These are phyloP conservation scores for Pammene aurita DNA, from an alignment of 2,888 invertebrate genomes.

Conservation along the genomic window DNA sequence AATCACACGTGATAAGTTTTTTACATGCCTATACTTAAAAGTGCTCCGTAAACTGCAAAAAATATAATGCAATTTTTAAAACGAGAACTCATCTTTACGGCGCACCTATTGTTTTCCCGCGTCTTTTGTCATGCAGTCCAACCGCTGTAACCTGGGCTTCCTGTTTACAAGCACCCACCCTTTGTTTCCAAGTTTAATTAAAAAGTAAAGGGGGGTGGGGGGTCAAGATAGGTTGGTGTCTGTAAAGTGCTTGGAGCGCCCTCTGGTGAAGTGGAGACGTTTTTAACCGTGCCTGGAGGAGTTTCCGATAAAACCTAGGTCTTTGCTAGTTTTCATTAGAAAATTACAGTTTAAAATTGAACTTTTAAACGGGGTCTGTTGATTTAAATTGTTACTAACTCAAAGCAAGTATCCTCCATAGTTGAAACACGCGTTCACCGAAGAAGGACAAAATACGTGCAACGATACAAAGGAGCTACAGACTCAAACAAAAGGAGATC, in stretches of 20 bases:
- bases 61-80: slow-evolving; percentile 51
- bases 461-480: no score
- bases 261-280: slow-evolving; percentile 57
- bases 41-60: slow-evolving; percentile 46
- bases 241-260: slow-evolving; percentile 56
- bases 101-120: slow-evolving; percentile 62
- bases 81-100: slow-evolving; percentile 56
- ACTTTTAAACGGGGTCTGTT: not conserved
- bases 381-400: not conserved
- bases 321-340: slow-evolving; percentile 58
- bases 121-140: slow-evolving; percentile 62
- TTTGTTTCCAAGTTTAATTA: slow-evolving; percentile 49
- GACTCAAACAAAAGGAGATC: no score
- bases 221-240: slow-evolving; percentile 52
- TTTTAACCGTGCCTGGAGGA: slow-evolving; percentile 61
- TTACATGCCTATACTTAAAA: not conserved
- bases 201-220: slow-evolving; percentile 44
- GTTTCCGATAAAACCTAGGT: slow-evolving; percentile 69
- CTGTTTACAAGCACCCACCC: slow-evolving; percentile 47
- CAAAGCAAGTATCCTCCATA: no score
- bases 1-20: not conserved
- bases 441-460: no score
- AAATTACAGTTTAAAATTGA: slow-evolving; percentile 42
- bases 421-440: no score
- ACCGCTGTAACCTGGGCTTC: slow-evolving; percentile 55